phyloP scores from a whole-genome alignment of 2,797 vertebrate genomes.

The Megalops cyprinoides region DNA sequence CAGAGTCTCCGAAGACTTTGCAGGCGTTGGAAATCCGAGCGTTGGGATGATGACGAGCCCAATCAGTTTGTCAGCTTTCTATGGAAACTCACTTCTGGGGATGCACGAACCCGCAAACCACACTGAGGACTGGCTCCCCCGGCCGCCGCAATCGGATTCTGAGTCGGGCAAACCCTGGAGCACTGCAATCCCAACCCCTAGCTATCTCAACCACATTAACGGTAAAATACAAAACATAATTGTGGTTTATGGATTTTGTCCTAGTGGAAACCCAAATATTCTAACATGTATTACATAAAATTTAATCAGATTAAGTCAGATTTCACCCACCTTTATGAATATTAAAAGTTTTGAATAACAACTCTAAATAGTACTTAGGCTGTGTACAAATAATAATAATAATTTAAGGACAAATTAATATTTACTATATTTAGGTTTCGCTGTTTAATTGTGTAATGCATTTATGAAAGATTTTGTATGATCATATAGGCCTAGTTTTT shows the following conservation, averaged over 20 bases:
- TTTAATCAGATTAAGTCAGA: too few species aligned
- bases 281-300: too few species aligned
- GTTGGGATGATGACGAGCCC: slow-evolving; percentile 43
- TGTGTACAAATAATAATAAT: too few species aligned
- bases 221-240: slow-evolving; percentile 32
- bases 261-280: too few species aligned
- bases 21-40: slow-evolving; percentile 22
- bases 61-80: slow-evolving; percentile 38
- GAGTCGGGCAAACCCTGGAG: slow-evolving; percentile 30
- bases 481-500: background rate
- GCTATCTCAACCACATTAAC: background rate
- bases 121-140: background rate
- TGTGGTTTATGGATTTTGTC: background rate
- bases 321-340: too few species aligned
- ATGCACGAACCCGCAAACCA: background rate
- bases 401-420: too few species aligned
- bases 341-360: too few species aligned
- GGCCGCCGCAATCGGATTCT: slow-evolving; percentile 31
- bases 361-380: too few species aligned
- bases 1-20: slow-evolving; percentile 29
- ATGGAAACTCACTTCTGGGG: slow-evolving; percentile 32
- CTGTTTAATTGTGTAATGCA: too few species aligned
- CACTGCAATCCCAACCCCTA: slow-evolving; percentile 11
- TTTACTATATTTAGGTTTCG: too few species aligned
- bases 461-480: background rate